Conservation (phyloP, 2,888 invertebrate species). For the Agrotis segetum region DNA sequence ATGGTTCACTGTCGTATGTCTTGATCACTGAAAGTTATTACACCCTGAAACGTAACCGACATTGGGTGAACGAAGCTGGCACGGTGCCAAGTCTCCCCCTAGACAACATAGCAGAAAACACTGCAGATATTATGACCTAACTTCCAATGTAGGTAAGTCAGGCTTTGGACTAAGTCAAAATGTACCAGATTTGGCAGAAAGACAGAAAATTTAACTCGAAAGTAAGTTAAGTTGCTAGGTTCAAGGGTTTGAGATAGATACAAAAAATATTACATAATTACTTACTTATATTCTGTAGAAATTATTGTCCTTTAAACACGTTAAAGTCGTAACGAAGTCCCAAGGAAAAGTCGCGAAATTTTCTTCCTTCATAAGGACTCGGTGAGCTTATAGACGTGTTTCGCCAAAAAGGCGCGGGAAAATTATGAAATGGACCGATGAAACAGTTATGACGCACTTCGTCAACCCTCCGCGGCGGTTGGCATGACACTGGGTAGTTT, state of each 20-base stretch:
- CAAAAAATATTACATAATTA: constrained; percentile 54
- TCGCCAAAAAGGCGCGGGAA: constrained; percentile 76
- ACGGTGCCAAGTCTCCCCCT: constrained; percentile 42
- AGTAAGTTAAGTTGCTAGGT: not conserved
- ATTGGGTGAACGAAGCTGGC: constrained; percentile 52
- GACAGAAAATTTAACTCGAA: not conserved
- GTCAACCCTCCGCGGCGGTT: constrained; percentile 77
- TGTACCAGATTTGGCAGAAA: not conserved
- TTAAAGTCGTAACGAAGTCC: constrained; percentile 74
- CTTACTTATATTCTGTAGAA: constrained; percentile 86
- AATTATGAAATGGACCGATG: constrained; percentile 50
- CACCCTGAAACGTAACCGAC: constrained; percentile 46
- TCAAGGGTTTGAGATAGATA: not conserved
- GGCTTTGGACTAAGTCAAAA: not conserved
- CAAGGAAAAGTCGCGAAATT: constrained; percentile 75
- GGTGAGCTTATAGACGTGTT: constrained; percentile 66
- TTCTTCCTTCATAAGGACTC: constrained; percentile 87
- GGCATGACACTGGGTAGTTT: constrained; percentile 83
- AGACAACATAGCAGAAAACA: constrained; percentile 23
- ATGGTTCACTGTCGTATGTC: constrained; percentile 47
- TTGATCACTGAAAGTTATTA: constrained; percentile 56
- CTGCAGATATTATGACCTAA: constrained; percentile 34
- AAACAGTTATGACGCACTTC: constrained; percentile 62
- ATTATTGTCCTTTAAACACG: constrained; percentile 84
- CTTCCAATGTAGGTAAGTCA: constrained; percentile 3